A percentile compares a stretch with the other conserved stretches of the same genome.
Conservation (phyloP, 2,113 vertebrate genomes). For the Scomber colias region DNA sequence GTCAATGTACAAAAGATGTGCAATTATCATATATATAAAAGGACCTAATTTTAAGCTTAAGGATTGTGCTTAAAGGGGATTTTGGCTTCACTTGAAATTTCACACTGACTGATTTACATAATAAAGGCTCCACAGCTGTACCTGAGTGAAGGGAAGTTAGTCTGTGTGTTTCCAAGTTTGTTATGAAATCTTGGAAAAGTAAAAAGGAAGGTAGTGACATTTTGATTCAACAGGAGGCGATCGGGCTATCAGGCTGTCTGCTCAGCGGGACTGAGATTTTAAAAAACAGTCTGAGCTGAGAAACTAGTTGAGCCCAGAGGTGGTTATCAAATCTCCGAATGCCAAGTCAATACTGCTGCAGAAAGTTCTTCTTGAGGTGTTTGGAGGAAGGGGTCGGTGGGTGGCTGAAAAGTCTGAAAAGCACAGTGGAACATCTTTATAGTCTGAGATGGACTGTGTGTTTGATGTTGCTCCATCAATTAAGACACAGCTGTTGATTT, state of each 20-base stretch:
- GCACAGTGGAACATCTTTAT: background rate
- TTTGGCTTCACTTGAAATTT: background rate
- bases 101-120: background rate
- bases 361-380: constrained; percentile 15
- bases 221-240: constrained; percentile 25
- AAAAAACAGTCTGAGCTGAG: background rate
- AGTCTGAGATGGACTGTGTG: background rate
- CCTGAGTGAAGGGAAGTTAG: no score
- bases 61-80: background rate
- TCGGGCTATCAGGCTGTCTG: background rate
- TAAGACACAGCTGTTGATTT: constrained; percentile 30
- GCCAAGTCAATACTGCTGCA: background rate
- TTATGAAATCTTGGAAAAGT: constrained; percentile 15
- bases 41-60: background rate
- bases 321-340: constrained; percentile 21
- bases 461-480: constrained; percentile 24
- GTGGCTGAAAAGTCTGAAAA: constrained; percentile 5
- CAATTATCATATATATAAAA: background rate
- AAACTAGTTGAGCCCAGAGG: constrained; percentile 5
- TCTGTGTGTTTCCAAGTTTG: background rate
- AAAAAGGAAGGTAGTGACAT: background rate
- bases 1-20: no score
- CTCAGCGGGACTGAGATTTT: constrained; percentile 8
- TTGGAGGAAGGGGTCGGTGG: background rate
- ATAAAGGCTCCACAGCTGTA: background rate